phyloP scores from a whole-genome alignment of 2,113 vertebrate species.

The Bubo blakistoni region DNA sequence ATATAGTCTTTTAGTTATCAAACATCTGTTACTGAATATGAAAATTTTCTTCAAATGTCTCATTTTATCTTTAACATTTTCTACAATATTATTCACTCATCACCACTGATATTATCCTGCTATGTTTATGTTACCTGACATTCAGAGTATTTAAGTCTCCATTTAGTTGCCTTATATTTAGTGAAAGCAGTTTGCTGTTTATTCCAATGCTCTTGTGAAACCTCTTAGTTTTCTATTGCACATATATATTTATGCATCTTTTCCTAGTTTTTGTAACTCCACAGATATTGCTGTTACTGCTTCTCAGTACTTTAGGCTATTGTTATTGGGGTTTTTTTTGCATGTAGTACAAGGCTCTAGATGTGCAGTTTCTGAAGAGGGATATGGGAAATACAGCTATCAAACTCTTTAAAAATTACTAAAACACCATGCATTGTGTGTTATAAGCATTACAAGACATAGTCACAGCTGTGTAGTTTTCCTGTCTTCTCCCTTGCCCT shows the following conservation, averaged over 20 bases:
- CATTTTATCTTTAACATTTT: not conserved
- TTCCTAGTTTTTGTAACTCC: not conserved
- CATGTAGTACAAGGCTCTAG: not conserved
- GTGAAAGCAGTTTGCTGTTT: not conserved
- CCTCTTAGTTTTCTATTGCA: not conserved
- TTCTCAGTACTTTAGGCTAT: not conserved
- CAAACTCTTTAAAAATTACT: not conserved
- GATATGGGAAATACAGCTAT: not conserved
- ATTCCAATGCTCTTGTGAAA: not conserved
- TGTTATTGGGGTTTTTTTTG: not conserved
- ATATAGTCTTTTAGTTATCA: not conserved
- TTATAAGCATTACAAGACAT: not conserved
- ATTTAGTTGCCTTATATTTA: not conserved
- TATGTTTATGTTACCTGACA: not conserved
- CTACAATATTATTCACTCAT: not conserved
- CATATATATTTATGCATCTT: not conserved
- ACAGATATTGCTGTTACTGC: not conserved
- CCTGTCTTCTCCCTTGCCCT: not conserved
- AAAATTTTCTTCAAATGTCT: not conserved
- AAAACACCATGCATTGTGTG: not conserved
- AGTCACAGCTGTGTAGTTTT: not conserved
- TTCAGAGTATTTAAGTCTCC: too few relatives aligned
- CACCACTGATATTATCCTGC: not conserved
- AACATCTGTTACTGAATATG: not conserved
- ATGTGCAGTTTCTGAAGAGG: not conserved